Base-by-base conservation (phyloP, 2,797 vertebrate genomes). In the Smutsia gigantea region DNA sequence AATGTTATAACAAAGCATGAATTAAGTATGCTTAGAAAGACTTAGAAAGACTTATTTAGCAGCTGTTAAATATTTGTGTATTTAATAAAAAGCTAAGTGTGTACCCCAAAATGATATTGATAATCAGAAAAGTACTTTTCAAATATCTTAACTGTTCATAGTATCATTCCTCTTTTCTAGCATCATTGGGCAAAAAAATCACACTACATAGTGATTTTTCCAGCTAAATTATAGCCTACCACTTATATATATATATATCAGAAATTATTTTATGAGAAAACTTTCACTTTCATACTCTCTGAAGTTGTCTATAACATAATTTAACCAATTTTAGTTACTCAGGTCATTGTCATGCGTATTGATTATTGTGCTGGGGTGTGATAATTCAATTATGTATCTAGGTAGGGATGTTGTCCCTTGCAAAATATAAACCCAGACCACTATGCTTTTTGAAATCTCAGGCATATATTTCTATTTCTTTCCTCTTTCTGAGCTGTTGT, bases 271-370 rank as follows among this genome's bases (percentile, higher is more conserved):
- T 53, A 61, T 83, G 55, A 91, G 53, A 51, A 57, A n/a, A 17
- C 63, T 85, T 92, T 94, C 17, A 13, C 42, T 83, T 89, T 93
- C 46, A 4, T 79, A 17, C 78, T 97, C 74, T 85, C 82, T 72
- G 31, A 86, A 86, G 25, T n/a, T 49, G 10, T 71, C 64, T 88
- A 0, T 64, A 57, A 71, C 31, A n/a, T 78, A 79, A 77, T 53
- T 71, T 37, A 63, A 84, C 51, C 34, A 53, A 83, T 88, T 64
- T 68, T n/a, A 81, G 34, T 72, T 29, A 66, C 12, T 51, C 29
- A 3, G 29, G 25, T 53, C 4, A 64, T 88, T 29, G 34, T 39
- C 57, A 8, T 57, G 8, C 17, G 15, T 63, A 9, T 69, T 75
- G 77, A 34, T 49, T 53, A 23, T 17, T 78, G 37, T 72, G 7